These are phyloP conservation scores for Sarcophaga rosellei DNA, from an alignment of 2,888 invertebrate species.

Conservation along the genomic window DNA sequence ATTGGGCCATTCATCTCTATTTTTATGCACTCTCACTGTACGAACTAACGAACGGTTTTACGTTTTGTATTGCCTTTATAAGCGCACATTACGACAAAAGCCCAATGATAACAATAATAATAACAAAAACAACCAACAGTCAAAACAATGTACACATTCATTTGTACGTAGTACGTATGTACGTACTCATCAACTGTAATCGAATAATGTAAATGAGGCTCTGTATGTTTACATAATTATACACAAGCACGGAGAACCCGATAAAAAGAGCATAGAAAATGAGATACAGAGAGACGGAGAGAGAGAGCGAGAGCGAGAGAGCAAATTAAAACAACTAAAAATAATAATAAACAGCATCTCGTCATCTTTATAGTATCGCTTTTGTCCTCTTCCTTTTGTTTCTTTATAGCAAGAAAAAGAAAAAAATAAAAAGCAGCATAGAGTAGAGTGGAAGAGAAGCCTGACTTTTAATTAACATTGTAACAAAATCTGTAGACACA, in stretches of 20 bases:
- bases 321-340: too few relatives aligned
- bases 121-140: background rate
- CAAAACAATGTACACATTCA: background rate
- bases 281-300: too few relatives aligned
- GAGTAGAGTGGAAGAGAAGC: constrained; percentile 5
- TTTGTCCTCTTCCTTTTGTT: constrained; percentile 40
- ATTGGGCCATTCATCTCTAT: background rate
- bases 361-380: constrained; percentile 32
- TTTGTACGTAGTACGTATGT: too few relatives aligned
- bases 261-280: too few relatives aligned
- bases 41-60: background rate
- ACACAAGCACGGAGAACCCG: too few relatives aligned
- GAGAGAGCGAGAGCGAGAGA: too few relatives aligned
- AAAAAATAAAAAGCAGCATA: background rate
- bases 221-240: too few relatives aligned
- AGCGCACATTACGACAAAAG: background rate
- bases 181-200: too few relatives aligned
- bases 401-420: too few relatives aligned
- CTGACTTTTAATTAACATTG: constrained; percentile 55
- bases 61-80: background rate
- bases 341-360: constrained; percentile 1
- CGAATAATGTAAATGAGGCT: too few relatives aligned
- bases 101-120: background rate
- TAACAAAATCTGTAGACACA: constrained; percentile 30
- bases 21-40: background rate